phyloP scores from a whole-genome alignment of 1,140 invertebrate species.

The Drosophila erecta region DNA sequence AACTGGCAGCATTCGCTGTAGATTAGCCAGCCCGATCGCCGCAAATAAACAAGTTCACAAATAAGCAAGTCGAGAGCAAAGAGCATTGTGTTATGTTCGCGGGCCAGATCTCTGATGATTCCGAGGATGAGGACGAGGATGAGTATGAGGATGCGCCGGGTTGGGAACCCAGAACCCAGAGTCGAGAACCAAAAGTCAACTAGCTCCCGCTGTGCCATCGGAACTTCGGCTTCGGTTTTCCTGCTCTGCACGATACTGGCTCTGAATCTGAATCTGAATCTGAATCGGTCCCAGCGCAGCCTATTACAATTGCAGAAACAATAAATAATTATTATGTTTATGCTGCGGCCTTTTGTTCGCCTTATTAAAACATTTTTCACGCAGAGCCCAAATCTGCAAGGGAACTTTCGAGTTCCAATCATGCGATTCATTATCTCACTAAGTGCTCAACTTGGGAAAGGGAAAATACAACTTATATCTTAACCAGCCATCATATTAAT shows the following conservation, averaged over 20 bases:
- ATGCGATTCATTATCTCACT: not conserved
- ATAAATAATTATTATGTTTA: slow-evolving; percentile 56
- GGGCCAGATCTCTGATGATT: slow-evolving; percentile 21
- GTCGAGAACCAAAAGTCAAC: slow-evolving; percentile 31
- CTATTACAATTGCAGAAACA: slow-evolving; percentile 50
- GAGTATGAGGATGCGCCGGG: slow-evolving; percentile 10
- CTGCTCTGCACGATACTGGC: slow-evolving; percentile 48
- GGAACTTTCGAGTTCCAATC: slow-evolving; percentile 1
- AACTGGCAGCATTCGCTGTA: slow-evolving; percentile 57
- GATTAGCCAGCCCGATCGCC: slow-evolving; percentile 53
- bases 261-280: not conserved
- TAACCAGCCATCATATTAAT: not conserved
- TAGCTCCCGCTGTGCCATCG: slow-evolving; percentile 53
- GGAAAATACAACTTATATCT: too few species aligned
- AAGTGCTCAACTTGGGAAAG: too few species aligned
- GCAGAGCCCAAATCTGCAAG: slow-evolving; percentile 22
- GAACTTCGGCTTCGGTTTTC: not conserved
- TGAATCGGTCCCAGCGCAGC: slow-evolving; percentile 31
- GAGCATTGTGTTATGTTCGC: slow-evolving; percentile 44
- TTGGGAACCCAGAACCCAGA: slow-evolving; percentile 8
- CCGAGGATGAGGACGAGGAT: slow-evolving; percentile 4
- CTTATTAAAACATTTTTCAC: slow-evolving; percentile 51
- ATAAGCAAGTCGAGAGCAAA: slow-evolving; percentile 44
- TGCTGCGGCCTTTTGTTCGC: slow-evolving; percentile 47
- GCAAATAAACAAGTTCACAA: slow-evolving; percentile 61